Conservation (phyloP, 2,888 invertebrate genomes). For the Cyclophora punctaria region DNA sequence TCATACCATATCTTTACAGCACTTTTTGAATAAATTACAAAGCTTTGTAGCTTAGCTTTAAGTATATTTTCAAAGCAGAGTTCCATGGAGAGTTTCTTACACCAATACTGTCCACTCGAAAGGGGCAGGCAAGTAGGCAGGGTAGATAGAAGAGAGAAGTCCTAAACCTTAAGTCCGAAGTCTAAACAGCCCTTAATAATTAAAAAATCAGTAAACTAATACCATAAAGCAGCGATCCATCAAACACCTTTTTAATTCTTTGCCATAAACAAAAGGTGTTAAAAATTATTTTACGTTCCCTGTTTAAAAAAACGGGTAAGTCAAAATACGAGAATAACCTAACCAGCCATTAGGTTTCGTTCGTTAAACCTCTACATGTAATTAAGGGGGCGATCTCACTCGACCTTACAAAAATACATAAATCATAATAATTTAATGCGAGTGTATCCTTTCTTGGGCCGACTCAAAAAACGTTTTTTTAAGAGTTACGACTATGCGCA, state of each 20-base stretch:
- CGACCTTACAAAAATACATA: slow-evolving; percentile 64
- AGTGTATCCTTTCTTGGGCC: slow-evolving; percentile 50
- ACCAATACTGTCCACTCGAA: too few relatives aligned
- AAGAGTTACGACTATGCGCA: slow-evolving; percentile 52
- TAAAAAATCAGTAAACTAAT: slow-evolving; percentile 5
- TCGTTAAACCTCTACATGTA: slow-evolving; percentile 63
- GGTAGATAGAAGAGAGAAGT: too few relatives aligned
- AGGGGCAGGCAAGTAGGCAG: too few relatives aligned
- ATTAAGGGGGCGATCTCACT: slow-evolving; percentile 54
- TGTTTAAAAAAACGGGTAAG: slow-evolving; percentile 6
- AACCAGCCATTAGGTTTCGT: slow-evolving; percentile 45
- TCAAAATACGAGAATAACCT: slow-evolving; percentile 23
- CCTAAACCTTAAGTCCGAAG: too few relatives aligned
- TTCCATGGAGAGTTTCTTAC: too few relatives aligned
- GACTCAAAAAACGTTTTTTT: slow-evolving; percentile 35
- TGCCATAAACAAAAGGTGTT: slow-evolving; percentile 3
- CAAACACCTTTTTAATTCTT: neutral
- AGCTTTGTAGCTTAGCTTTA: too few relatives aligned
- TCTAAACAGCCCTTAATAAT: neutral
- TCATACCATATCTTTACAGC: too few relatives aligned
- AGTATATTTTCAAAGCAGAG: too few relatives aligned
- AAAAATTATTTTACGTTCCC: slow-evolving; percentile 4
- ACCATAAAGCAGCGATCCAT: slow-evolving; percentile 5
- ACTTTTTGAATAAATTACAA: too few relatives aligned
- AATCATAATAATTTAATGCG: slow-evolving; percentile 73